Conservation (phyloP, 2,113 vertebrate genomes). For the Pachypanchax playfairii region DNA sequence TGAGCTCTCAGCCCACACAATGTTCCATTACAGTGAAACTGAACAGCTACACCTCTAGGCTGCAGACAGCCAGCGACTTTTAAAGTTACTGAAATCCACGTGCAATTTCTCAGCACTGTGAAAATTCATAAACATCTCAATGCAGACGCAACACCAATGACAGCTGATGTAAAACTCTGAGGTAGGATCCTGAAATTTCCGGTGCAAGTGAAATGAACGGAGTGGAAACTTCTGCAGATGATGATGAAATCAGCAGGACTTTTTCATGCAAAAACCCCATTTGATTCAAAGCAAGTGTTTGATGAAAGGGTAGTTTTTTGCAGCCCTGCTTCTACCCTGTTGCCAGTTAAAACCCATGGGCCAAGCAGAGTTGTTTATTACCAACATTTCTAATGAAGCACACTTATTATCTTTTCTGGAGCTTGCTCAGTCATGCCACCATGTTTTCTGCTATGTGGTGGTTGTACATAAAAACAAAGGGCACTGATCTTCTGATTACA, state of each 20-base stretch:
- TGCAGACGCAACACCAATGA: constrained; percentile 27
- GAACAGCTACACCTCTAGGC: constrained; percentile 58
- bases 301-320: no score
- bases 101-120: constrained; percentile 15
- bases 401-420: constrained; percentile 57
- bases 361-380: constrained; percentile 26
- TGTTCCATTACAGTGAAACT: constrained; percentile 67
- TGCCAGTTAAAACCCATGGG: constrained; percentile 29
- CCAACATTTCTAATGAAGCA: constrained; percentile 42
- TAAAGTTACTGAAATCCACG: constrained; percentile 43
- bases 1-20: constrained; percentile 66
- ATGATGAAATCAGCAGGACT: background rate
- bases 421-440: constrained; percentile 58
- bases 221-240: constrained; percentile 29
- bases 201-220: constrained; percentile 40
- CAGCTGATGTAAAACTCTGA: constrained; percentile 12
- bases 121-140: background rate
- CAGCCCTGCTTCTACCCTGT: constrained; percentile 22
- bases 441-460: constrained; percentile 54
- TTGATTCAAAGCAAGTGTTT: no score
- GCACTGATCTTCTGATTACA: constrained; percentile 55
- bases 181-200: constrained; percentile 47
- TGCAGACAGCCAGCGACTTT: constrained; percentile 49
- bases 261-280: no score
- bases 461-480: constrained; percentile 22